Base-by-base conservation (phyloP, 2,797 vertebrate species). In the Melanotaenia trifasciata region DNA sequence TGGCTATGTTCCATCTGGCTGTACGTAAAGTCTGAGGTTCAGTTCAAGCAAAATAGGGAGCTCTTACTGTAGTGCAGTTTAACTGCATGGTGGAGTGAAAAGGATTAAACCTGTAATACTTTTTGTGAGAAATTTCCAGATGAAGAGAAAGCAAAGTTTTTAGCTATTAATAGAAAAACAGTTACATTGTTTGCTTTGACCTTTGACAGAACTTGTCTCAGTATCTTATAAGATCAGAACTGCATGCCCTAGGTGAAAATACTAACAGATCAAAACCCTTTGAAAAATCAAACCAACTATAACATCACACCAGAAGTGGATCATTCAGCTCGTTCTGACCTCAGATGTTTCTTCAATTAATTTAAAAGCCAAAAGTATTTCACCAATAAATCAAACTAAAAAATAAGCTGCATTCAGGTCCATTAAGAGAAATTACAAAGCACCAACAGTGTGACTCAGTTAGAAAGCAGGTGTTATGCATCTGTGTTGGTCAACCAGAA, bases 401-500 rank as follows among this genome's bases (percentile, higher is more conserved):
- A 43, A 11, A 5, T 64, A 75, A 38, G 36, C 24, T 26, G 1
- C 64, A 2, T 38, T 3, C 33, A 70, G n/a, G 56, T 63, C 22
- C 0, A n/a, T 45, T n/a, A 75, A 64, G 4, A 63, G 16, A 71
- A 73, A 63, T 51, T 38, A 9, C 20, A 32, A 24, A 58, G 20
- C 30, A 61, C 18, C 24, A 14, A n/a, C 30, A 64, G 6, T 40
- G 35, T 22, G 62, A 61, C 24, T 63, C 20, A 59, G 18, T 56
- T 12, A 51, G 9, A 63, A 72, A 72, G 20, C 40, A 63, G 28
- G 36, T 71, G 22, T 54, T n/a, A 22, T 60, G 43, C 56, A 61
- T 79, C 53, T 78, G 51, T 67, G 61, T 47, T 58, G 62, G 74
- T 84, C 71, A 58, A 78, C 45, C 47, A 60, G 45, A 80, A 76